A percentile compares a stretch with the other conserved stretches of the same genome.
Evolutionary conservation across 2,888 invertebrate species (phyloP).

Genomic region (Argyresthia goedartella): DNA sequence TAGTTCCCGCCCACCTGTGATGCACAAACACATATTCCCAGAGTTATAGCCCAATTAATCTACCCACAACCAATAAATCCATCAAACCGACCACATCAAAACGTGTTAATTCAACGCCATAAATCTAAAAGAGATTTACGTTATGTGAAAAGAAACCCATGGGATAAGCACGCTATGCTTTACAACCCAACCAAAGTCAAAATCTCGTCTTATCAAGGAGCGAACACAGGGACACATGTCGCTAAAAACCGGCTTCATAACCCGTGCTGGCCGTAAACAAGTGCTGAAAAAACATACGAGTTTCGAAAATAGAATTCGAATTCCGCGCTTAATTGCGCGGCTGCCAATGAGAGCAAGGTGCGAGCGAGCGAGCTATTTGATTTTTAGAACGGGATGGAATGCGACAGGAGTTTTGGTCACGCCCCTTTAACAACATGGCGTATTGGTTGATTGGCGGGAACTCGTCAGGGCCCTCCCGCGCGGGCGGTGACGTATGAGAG

Average conservation of each 20-base stretch:
- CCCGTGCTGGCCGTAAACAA: constrained; percentile 37
- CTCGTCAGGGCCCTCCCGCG: constrained; percentile 39
- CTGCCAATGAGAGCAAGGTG: constrained; percentile 54
- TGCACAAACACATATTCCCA: constrained; percentile 19
- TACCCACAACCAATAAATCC: constrained; percentile 53
- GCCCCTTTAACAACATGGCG: constrained; percentile 78
- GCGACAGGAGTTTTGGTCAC: constrained; percentile 44
- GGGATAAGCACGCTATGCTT: constrained; percentile 28
- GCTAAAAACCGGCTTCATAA: constrained; percentile 33
- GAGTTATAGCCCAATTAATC: constrained; percentile 46
- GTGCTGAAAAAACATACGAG: constrained; percentile 61
- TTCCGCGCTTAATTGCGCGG: constrained; percentile 66
- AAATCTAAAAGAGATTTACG: constrained; percentile 53
- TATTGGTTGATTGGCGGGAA: constrained; percentile 71
- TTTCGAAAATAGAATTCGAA: constrained; percentile 67
- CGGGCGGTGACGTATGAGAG: constrained; percentile 29
- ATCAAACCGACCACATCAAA: constrained; percentile 41
- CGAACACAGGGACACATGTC: constrained; percentile 34
- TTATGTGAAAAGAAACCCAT: constrained; percentile 31
- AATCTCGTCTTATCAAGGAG: constrained; percentile 13
- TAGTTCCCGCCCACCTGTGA: constrained; percentile 42
- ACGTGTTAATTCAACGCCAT: constrained; percentile 52
- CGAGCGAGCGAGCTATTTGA: constrained; percentile 41
- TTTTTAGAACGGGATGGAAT: constrained; percentile 34
- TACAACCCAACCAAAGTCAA: constrained; percentile 32